Conservation (phyloP, 2,797 vertebrate genomes). For the Petrocephalus schoutedeni region DNA sequence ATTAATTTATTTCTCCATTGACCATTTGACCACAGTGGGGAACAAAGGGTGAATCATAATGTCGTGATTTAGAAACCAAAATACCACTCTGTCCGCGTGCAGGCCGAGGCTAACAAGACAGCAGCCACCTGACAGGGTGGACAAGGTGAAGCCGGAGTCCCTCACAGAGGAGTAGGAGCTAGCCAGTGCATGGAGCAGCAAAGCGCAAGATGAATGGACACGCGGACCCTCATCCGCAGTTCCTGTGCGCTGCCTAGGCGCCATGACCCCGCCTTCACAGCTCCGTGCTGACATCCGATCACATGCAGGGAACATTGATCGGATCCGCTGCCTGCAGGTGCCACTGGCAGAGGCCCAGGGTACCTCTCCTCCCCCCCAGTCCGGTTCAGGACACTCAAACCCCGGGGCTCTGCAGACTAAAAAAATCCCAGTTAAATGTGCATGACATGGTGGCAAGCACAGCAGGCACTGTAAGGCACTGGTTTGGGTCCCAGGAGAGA, state of each 20-base stretch:
- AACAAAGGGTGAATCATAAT: neutral
- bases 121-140: neutral
- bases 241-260: neutral
- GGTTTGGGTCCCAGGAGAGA: neutral
- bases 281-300: neutral
- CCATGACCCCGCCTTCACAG: neutral
- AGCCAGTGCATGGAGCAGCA: neutral
- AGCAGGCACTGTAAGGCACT: neutral
- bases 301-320: neutral
- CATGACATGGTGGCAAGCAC: neutral
- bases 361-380: neutral
- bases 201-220: neutral
- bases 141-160: neutral
- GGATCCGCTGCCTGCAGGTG: neutral
- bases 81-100: neutral
- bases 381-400: neutral
- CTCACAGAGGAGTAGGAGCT: neutral
- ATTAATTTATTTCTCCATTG: neutral
- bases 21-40: neutral
- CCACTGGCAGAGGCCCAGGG: neutral
- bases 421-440: neutral
- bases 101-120: neutral
- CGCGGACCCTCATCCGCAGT: neutral
- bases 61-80: neutral
- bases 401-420: neutral